Conservation (phyloP, 2,797 vertebrate genomes). For the Urosaurus nigricauda region DNA sequence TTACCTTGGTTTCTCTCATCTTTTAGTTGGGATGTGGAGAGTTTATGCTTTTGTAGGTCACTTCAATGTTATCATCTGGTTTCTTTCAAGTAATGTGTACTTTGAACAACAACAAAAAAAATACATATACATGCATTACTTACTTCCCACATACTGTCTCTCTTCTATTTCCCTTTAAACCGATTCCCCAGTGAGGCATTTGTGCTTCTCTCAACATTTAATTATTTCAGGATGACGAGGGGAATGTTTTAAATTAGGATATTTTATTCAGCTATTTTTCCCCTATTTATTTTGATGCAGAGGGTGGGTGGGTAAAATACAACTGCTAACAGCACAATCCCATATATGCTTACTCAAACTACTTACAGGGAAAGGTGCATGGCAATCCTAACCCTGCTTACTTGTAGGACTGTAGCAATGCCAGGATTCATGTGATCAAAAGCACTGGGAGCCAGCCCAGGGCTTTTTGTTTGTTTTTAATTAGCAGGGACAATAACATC, state of each 20-base stretch:
- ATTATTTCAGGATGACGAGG: constrained; percentile 31
- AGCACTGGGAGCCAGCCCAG: too few species aligned
- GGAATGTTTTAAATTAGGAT: constrained; percentile 45
- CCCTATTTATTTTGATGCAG: not conserved
- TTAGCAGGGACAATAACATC: too few species aligned
- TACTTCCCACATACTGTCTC: constrained; percentile 12
- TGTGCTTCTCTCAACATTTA: constrained; percentile 47
- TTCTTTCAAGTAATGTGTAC: constrained; percentile 63
- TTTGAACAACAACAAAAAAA: constrained; percentile 64
- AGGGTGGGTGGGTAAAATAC: not conserved
- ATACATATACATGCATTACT: constrained; percentile 50
- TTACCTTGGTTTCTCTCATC: constrained; percentile 47
- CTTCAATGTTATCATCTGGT: constrained; percentile 74
- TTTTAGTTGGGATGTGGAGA: constrained; percentile 52
- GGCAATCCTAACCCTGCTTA: too few species aligned
- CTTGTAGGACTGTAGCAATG: too few species aligned
- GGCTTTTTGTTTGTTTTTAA: too few species aligned
- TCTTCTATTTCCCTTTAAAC: constrained; percentile 50
- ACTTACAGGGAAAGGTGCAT: too few species aligned
- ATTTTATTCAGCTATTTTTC: constrained; percentile 57
- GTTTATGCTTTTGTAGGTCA: constrained; percentile 76
- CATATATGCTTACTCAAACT: too few species aligned
- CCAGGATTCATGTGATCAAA: too few species aligned
- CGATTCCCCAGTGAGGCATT: constrained; percentile 61
- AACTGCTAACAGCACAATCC: not conserved